phyloP scores from a whole-genome alignment of 2,797 vertebrate species.

The Hybognathus amarus region DNA sequence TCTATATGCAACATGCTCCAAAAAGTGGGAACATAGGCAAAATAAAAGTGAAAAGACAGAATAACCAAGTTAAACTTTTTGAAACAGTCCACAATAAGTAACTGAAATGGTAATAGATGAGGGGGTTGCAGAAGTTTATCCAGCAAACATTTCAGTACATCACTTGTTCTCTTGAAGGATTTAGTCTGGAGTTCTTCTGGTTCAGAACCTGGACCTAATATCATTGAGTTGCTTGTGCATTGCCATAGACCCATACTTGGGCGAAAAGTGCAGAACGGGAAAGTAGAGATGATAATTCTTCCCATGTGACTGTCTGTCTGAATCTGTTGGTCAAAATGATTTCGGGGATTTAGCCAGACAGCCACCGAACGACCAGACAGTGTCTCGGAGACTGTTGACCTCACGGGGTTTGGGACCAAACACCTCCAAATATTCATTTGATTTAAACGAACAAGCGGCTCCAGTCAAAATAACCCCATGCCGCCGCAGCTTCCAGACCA shows the following conservation, averaged over 20 bases:
- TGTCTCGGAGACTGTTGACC: constrained; percentile 51
- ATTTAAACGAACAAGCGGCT: constrained; percentile 48
- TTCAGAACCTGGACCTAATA: background rate
- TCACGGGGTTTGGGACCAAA: constrained; percentile 33
- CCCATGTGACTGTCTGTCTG: background rate
- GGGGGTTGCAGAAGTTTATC: background rate
- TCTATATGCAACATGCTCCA: no score
- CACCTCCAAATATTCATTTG: constrained; percentile 49
- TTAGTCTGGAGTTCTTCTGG: constrained; percentile 26
- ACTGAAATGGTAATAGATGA: background rate
- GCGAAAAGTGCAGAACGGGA: constrained; percentile 13
- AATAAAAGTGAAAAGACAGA: background rate
- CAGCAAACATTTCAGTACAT: background rate
- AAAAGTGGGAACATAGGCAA: background rate
- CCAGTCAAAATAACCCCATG: constrained; percentile 49
- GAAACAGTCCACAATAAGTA: background rate
- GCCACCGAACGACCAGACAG: constrained; percentile 56
- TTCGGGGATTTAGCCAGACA: constrained; percentile 23
- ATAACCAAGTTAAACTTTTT: background rate
- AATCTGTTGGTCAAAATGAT: constrained; percentile 23
- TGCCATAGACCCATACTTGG: background rate
- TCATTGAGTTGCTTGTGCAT: background rate
- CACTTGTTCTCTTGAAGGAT: background rate
- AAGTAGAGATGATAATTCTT: constrained; percentile 18
- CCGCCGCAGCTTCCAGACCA: constrained; percentile 46